Conservation (phyloP, 1,140 invertebrate species). For the Venturia canescens region DNA sequence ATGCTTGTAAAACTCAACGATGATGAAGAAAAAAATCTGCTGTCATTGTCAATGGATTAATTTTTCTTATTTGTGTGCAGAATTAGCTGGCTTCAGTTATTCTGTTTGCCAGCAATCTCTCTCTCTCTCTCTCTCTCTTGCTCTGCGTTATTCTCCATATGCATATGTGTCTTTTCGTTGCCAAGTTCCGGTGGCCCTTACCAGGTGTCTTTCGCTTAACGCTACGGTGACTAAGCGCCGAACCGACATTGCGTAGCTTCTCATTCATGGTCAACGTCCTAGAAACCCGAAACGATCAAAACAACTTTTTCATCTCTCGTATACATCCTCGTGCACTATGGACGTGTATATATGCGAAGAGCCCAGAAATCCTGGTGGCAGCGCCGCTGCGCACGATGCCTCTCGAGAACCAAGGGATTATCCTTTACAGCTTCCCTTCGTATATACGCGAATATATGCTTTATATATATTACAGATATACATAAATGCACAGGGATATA, state of each 20-base stretch:
- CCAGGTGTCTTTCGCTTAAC: neutral
- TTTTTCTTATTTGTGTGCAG: too few relatives aligned
- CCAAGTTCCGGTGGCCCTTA: neutral
- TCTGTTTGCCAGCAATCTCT: neutral
- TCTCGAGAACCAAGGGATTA: slow-evolving; percentile 68
- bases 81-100: too few relatives aligned
- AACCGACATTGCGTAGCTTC: slow-evolving; percentile 27
- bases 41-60: too few relatives aligned
- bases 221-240: slow-evolving; percentile 15
- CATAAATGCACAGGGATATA: neutral
- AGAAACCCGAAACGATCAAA: slow-evolving; percentile 75
- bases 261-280: slow-evolving; percentile 71
- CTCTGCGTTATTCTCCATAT: neutral
- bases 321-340: neutral
- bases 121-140: neutral
- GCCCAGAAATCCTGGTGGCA: neutral
- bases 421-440: slow-evolving; percentile 58
- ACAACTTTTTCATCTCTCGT: slow-evolving; percentile 70
- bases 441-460: neutral
- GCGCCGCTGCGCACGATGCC: slow-evolving; percentile 44
- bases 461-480: slow-evolving; percentile 35
- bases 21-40: too few relatives aligned
- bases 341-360: neutral
- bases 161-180: neutral
- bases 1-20: too few relatives aligned